phyloP scores from a whole-genome alignment of 1,140 invertebrate genomes.

The Eumaeus atala region DNA sequence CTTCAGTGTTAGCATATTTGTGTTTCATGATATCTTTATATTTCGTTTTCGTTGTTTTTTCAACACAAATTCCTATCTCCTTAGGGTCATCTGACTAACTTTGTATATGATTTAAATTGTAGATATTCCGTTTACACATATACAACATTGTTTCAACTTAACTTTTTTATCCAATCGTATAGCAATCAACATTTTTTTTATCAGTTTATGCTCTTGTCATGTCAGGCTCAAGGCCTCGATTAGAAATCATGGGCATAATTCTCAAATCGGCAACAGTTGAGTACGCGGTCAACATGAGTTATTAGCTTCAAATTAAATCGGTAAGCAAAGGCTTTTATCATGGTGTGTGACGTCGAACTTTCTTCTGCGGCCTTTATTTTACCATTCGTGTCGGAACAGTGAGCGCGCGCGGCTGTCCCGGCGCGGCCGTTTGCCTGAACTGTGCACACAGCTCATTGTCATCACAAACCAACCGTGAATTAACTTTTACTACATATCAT shows the following conservation, averaged over 20 bases:
- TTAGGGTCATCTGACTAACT: too few relatives aligned
- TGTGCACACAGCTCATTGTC: slow-evolving; percentile 26
- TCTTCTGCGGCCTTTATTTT: slow-evolving; percentile 58
- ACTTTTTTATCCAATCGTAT: too few relatives aligned
- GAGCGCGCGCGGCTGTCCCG: slow-evolving; percentile 43
- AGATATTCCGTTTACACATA: too few relatives aligned
- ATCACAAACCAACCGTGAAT: slow-evolving; percentile 52
- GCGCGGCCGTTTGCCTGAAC: slow-evolving; percentile 19
- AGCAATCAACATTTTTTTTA: background rate
- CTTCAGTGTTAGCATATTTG: too few relatives aligned
- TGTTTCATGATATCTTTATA: too few relatives aligned
- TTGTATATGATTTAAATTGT: too few relatives aligned
- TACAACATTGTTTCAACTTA: too few relatives aligned
- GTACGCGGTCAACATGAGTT: slow-evolving; percentile 44
- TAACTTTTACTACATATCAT: slow-evolving; percentile 36
- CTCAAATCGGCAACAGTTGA: slow-evolving; percentile 37
- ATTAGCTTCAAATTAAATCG: slow-evolving; percentile 50
- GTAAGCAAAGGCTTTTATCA: slow-evolving; percentile 51
- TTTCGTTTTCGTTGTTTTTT: too few relatives aligned
- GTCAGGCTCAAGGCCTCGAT: background rate
- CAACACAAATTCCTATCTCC: too few relatives aligned
- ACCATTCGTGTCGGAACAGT: slow-evolving; percentile 51
- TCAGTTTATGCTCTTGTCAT: background rate
- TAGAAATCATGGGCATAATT: slow-evolving; percentile 24
- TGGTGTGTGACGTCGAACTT: slow-evolving; percentile 60